Conservation (phyloP, 2,797 vertebrate genomes). For the Coilia nasus region DNA sequence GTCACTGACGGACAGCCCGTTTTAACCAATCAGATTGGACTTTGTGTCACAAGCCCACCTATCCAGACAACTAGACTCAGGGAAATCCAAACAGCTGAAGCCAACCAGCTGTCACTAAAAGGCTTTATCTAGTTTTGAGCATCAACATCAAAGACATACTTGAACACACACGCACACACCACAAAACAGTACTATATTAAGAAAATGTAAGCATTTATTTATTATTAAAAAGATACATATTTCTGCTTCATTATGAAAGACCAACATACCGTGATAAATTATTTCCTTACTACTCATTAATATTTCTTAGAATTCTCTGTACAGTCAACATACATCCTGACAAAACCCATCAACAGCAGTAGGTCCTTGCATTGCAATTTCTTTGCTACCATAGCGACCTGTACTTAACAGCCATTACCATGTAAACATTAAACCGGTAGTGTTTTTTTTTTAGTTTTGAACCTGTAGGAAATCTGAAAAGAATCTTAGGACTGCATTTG, state of each 20-base stretch:
- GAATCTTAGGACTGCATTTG: constrained; percentile 41
- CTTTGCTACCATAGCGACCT: constrained; percentile 54
- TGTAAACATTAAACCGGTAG: constrained; percentile 14
- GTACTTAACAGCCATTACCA: constrained; percentile 29
- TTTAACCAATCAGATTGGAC: constrained; percentile 28
- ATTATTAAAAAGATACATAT: constrained; percentile 67
- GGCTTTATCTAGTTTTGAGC: not conserved
- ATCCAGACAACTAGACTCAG: not conserved
- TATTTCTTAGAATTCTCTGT: constrained; percentile 41
- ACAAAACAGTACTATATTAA: constrained; percentile 10
- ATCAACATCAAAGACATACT: constrained; percentile 1
- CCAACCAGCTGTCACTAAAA: constrained; percentile 27
- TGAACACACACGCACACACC: constrained; percentile 13
- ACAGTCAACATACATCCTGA: constrained; percentile 28
- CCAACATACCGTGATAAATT: constrained; percentile 39
- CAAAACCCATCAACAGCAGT: constrained; percentile 28
- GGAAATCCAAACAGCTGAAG: constrained; percentile 23
- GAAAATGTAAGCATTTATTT: constrained; percentile 65
- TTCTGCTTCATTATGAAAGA: constrained; percentile 61
- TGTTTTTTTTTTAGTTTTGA: constrained; percentile 10
- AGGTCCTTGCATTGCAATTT: constrained; percentile 22
- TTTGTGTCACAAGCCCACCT: not conserved
- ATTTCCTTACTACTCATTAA: constrained; percentile 43
- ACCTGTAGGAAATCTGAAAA: constrained; percentile 58
- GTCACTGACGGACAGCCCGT: constrained; percentile 33